Evolutionary conservation across 2,797 vertebrate genomes (phyloP).

Genomic region (Gymnoscopelus microlampas): DNA sequence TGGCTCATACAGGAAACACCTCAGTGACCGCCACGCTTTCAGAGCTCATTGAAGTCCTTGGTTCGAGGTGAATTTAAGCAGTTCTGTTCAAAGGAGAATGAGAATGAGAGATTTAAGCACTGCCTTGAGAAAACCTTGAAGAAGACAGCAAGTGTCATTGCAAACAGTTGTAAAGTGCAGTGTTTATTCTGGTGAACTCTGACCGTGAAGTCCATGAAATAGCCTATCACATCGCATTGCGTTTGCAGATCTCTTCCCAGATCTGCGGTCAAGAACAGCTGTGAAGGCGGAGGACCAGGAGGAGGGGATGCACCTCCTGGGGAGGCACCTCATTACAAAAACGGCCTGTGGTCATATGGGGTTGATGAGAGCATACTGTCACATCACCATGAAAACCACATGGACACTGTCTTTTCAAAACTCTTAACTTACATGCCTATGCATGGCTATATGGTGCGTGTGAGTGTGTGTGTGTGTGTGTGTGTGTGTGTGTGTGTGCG

Average conservation of each 20-base stretch:
- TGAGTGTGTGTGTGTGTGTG: not conserved
- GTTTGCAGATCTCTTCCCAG: constrained; percentile 66
- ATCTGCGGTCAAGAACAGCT: no score
- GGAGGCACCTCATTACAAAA: no score
- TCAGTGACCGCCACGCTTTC: constrained; percentile 90
- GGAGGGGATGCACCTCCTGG: no score
- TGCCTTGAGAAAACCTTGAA: constrained; percentile 99
- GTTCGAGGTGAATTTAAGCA: constrained; percentile 99
- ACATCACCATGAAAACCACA: no score
- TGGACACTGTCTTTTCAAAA: no score
- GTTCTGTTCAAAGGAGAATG: constrained; percentile 96
- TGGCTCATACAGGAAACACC: constrained; percentile 93
- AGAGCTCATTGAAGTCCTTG: constrained; percentile 93
- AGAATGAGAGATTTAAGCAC: constrained; percentile 96
- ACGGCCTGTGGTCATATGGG: no score
- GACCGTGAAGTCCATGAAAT: constrained; percentile 96
- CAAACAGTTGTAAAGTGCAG: constrained; percentile 99
- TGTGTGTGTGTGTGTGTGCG: no score
- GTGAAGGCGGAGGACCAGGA: no score
- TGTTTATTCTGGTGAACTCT: constrained; percentile 91
- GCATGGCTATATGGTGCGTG: no score
- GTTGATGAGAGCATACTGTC: no score
- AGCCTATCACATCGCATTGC: constrained; percentile 96
- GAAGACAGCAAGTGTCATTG: constrained; percentile 98
- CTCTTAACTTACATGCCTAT: no score